phyloP scores from a whole-genome alignment of 2,888 invertebrate species.

The Pseudoips prasinana region DNA sequence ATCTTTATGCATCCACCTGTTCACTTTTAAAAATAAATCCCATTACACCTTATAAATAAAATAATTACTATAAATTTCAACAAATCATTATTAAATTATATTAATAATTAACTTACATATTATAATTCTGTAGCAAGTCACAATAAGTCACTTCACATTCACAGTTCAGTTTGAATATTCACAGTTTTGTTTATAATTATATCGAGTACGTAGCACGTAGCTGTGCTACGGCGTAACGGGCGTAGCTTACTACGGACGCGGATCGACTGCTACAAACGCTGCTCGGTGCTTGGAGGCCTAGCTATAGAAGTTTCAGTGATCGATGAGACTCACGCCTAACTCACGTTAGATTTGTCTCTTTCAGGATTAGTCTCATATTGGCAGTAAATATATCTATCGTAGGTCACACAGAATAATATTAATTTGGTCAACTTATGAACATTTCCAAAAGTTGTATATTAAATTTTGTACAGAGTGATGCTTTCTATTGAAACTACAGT shows the following conservation, averaged over 20 bases:
- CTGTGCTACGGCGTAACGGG: constrained; percentile 50
- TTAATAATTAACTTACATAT: too few species aligned
- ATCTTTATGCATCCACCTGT: too few species aligned
- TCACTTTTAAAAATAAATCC: too few species aligned
- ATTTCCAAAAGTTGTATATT: too few species aligned
- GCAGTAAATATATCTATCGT: constrained; percentile 3
- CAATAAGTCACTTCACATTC: constrained; percentile 34
- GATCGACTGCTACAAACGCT: constrained; percentile 49
- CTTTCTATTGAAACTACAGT: too few species aligned
- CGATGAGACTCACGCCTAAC: constrained; percentile 42
- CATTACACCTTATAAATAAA: too few species aligned
- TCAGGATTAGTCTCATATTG: constrained; percentile 30
- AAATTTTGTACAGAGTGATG: too few species aligned
- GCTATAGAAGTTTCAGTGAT: constrained; percentile 36
- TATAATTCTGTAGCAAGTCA: too few species aligned
- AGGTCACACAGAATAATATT: too few species aligned
- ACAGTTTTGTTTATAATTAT: constrained; percentile 8
- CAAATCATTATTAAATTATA: too few species aligned
- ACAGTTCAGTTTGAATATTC: constrained; percentile 3
- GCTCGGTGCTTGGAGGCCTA: constrained; percentile 27
- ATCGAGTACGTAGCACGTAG: constrained; percentile 32
- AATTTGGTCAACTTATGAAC: too few species aligned
- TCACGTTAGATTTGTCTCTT: constrained; percentile 26
- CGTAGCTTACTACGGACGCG: constrained; percentile 59
- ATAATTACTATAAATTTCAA: too few species aligned